phyloP scores from a whole-genome alignment of 2,113 vertebrate genomes.

The Antechinus flavipes region DNA sequence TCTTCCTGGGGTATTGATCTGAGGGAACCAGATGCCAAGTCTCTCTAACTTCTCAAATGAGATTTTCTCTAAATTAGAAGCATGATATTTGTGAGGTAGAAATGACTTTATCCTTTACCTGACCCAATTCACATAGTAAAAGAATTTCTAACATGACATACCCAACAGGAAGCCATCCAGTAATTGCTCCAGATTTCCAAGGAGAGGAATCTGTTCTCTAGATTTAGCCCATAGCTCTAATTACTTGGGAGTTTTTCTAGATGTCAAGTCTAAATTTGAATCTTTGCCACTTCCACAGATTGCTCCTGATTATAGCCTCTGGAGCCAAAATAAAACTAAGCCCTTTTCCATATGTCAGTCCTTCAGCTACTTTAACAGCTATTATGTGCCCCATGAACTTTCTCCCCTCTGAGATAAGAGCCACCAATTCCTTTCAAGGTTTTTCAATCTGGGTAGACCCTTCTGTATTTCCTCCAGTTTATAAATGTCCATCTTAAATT shows the following conservation, averaged over 20 bases:
- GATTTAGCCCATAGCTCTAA: neutral
- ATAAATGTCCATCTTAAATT: neutral
- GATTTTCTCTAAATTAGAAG: neutral
- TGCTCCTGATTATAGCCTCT: neutral
- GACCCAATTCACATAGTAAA: neutral
- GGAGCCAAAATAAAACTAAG: neutral
- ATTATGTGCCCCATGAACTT: neutral
- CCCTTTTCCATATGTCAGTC: neutral
- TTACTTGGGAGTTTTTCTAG: neutral
- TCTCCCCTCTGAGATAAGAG: neutral
- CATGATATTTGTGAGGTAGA: neutral
- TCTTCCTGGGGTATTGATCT: neutral
- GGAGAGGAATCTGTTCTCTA: neutral
- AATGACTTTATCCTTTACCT: neutral
- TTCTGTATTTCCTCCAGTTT: neutral
- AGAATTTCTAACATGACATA: neutral
- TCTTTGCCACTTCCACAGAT: neutral
- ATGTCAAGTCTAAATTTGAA: neutral
- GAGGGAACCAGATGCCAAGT: neutral
- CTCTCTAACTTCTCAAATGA: neutral
- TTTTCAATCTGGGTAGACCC: neutral
- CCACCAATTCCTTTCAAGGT: neutral
- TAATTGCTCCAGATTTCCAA: neutral
- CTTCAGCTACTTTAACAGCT: neutral
- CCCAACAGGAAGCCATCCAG: neutral